Evolutionary conservation across 2,113 vertebrate species (phyloP), one percentile per base, ranked within the genome.

Genomic region (Cyanoliseus patagonus): DNA sequence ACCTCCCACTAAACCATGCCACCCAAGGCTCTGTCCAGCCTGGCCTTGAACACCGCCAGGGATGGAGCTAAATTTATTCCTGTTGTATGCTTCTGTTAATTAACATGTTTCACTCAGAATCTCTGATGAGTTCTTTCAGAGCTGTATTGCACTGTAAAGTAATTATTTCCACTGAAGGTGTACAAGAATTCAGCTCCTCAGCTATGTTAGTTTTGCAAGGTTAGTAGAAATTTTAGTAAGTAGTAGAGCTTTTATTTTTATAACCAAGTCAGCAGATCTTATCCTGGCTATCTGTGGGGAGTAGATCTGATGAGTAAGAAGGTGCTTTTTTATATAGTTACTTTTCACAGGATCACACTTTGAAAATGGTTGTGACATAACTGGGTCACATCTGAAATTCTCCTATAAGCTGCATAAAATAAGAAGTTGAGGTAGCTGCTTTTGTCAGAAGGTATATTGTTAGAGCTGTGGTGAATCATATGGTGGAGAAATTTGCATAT

Each of bases 341-440:
- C 69, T 95, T 96, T 90, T 62, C 90, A 89, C 74, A 86, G 53
- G 67, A 94, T 93, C 80, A 91, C 83, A 91, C 4, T 85, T 82
- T 96, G 92, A 92, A 93, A 96, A 85, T 92, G 88, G 67, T 94
- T 94, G 49, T 96, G 96, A 97, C 96, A 96, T 95, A 96, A 95
- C 95, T 93, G 62, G 96, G 94, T 97, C 96, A 95, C 53, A 46
- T 94, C 47, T 82, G 76, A 95, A 90, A 76, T 93, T 96, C 95
- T 95, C 93, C 95, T 93, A 81, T 94, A 93, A 95, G 92, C 88
- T 93, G 88, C 76, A 96, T 81, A 92, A 97, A 96, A 93, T 81
- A 80, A 93, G 80, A 86, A 89, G 83, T 94, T 93, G 90, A 95
- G 88, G 86, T 96, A 81, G 86, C 80, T 76, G 77, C 77, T 93